Evolutionary conservation across 2,888 invertebrate species (phyloP).

Genomic region (Dilophus febrilis): DNA sequence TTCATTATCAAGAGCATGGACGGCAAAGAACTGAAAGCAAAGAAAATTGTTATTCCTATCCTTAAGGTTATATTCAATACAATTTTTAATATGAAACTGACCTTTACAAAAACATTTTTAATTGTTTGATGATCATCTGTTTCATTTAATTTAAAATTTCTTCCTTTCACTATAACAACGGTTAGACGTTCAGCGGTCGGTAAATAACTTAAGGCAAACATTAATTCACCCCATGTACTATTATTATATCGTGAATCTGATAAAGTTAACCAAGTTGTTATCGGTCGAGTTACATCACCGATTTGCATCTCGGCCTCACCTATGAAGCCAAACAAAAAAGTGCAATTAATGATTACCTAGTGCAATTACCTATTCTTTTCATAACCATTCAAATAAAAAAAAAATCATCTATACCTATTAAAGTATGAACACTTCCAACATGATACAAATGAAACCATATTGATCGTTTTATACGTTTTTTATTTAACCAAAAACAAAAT

Average conservation of each 20-base stretch:
- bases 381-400: too few species aligned
- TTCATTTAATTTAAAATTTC: slow-evolving; percentile 46
- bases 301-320: slow-evolving; percentile 53
- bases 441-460: slow-evolving; percentile 52
- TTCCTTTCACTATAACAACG: slow-evolving; percentile 56
- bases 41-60: too few species aligned
- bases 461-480: slow-evolving; percentile 38
- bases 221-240: slow-evolving; percentile 55
- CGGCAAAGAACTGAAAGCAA: too few species aligned
- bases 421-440: slow-evolving; percentile 43
- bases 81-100: slow-evolving; percentile 15
- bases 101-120: slow-evolving; percentile 64
- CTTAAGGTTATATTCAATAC: neutral
- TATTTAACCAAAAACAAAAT: slow-evolving; percentile 46
- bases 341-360: neutral
- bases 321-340: too few species aligned
- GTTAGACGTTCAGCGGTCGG: slow-evolving; percentile 69
- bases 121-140: slow-evolving; percentile 24
- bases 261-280: slow-evolving; percentile 63
- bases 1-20: too few species aligned
- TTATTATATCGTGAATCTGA: slow-evolving; percentile 50
- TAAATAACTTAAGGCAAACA: slow-evolving; percentile 66
- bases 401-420: slow-evolving; percentile 30
- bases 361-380: too few species aligned
- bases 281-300: slow-evolving; percentile 46